phyloP scores from a whole-genome alignment of 2,797 vertebrate genomes.

The Morus bassanus region DNA sequence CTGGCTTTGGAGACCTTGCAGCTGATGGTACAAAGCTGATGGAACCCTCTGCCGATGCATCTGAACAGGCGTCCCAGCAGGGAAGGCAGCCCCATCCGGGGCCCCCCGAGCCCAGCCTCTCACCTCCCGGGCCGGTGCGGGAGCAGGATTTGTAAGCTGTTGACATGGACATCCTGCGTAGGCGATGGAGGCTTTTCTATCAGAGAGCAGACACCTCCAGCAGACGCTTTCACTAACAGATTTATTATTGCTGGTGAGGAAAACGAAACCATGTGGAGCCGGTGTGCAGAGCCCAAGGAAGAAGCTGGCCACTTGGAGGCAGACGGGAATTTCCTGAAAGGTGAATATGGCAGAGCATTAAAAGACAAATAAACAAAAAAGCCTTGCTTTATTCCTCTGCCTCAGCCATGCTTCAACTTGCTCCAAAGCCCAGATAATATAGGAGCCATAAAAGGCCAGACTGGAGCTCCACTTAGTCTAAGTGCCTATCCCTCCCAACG shows the following conservation, averaged over 20 bases:
- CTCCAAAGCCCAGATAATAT: neutral
- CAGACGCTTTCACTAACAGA: slow-evolving; percentile 30
- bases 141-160: slow-evolving; percentile 34
- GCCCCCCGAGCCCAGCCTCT: neutral
- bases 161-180: slow-evolving; percentile 39
- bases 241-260: slow-evolving; percentile 30
- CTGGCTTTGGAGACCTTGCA: neutral
- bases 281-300: neutral
- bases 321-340: slow-evolving; percentile 64
- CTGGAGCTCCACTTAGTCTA: neutral
- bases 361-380: slow-evolving; percentile 50
- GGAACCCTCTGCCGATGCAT: neutral
- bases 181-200: neutral
- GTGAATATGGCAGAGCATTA: slow-evolving; percentile 47
- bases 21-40: neutral
- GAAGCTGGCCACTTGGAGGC: neutral
- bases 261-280: slow-evolving; percentile 42
- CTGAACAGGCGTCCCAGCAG: neutral
- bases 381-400: neutral
- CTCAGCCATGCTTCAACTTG: neutral
- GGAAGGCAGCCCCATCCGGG: neutral
- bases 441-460: neutral
- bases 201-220: neutral
- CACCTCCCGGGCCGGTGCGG: neutral
- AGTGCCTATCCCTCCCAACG: neutral